Conservation (phyloP, 1,140 invertebrate species). For the Monochamus saltuarius region DNA sequence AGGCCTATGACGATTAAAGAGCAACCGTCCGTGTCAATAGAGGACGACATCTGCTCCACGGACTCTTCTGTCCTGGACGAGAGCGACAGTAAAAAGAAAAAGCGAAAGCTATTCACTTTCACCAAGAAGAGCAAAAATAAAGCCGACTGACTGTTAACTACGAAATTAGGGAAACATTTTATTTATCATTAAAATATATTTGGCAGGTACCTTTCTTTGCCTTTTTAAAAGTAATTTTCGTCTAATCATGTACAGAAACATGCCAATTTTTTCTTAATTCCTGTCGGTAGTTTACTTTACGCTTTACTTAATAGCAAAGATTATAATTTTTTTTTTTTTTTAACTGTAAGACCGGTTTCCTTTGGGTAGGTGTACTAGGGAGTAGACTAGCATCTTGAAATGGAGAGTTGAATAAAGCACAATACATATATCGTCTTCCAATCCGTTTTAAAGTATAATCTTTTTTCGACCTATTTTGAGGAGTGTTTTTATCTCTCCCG, state of each 20-base stretch:
- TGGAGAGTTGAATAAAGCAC: conserved; percentile 13
- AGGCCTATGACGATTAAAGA: conserved; percentile 41
- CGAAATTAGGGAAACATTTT: conserved; percentile 3
- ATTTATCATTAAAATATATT: background rate
- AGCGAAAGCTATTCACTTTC: conserved; percentile 51
- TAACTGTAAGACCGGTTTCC: too few species aligned
- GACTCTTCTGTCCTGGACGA: conserved; percentile 51
- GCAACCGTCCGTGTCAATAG: conserved; percentile 35
- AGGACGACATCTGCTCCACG: conserved; percentile 51
- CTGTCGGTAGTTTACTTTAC: too few species aligned
- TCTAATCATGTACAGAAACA: too few species aligned
- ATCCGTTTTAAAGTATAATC: background rate
- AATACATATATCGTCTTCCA: conserved; percentile 12
- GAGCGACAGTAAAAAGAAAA: conserved; percentile 49
- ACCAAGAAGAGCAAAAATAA: conserved; percentile 42
- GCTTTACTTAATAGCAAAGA: too few species aligned
- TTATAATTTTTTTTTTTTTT: too few species aligned
- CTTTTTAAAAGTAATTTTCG: too few species aligned
- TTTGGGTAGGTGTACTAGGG: background rate
- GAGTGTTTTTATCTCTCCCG: conserved; percentile 17
- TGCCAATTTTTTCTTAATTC: too few species aligned
- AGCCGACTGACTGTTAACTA: conserved; percentile 14
- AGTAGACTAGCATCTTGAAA: background rate
- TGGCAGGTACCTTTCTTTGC: too few species aligned
- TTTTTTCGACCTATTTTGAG: conserved; percentile 7